A percentile compares a stretch with the other conserved stretches of the same genome.
These are phyloP conservation scores for Caenorhabditis tropicalis DNA, from an alignment of 1,140 invertebrate genomes.

Conservation along the genomic window DNA sequence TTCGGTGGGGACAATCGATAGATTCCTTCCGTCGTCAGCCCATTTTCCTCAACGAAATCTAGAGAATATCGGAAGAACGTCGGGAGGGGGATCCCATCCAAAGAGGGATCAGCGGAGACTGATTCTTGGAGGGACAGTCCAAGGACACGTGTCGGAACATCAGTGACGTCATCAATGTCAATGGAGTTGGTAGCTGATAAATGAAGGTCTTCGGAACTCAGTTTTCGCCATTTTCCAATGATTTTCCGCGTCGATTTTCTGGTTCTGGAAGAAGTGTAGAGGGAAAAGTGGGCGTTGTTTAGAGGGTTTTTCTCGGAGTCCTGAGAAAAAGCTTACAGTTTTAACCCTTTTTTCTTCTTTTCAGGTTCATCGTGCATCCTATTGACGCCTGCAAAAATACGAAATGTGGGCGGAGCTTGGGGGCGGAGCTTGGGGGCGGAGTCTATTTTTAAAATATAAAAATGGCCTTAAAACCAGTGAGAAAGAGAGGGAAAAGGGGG, in stretches of 20 bases:
- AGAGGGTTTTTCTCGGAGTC: no score
- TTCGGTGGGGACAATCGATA: conserved; percentile 55
- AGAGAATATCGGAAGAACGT: conserved; percentile 44
- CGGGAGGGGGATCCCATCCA: conserved; percentile 53
- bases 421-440: no score
- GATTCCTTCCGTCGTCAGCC: conserved; percentile 52
- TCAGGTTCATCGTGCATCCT: conserved; percentile 23
- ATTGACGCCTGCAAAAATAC: background rate
- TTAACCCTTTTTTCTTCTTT: conserved; percentile 34
- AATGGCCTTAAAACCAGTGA: no score
- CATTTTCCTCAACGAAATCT: conserved; percentile 53
- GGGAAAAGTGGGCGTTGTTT: background rate
- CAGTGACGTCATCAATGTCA: background rate
- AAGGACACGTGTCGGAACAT: background rate
- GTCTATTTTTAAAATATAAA: no score
- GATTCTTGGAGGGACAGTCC: conserved; percentile 19
- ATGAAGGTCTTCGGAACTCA: conserved; percentile 2
- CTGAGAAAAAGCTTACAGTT: background rate
- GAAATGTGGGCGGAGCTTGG: background rate
- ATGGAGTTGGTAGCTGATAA: background rate
- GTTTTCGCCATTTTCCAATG: conserved; percentile 31
- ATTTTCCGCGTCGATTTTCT: conserved; percentile 32
- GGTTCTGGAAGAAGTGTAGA: background rate
- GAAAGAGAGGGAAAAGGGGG: no score
- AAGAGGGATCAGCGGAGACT: conserved; percentile 49